Base-by-base conservation (phyloP, 2,888 invertebrate species). In the Steinernema carpocapsae region DNA sequence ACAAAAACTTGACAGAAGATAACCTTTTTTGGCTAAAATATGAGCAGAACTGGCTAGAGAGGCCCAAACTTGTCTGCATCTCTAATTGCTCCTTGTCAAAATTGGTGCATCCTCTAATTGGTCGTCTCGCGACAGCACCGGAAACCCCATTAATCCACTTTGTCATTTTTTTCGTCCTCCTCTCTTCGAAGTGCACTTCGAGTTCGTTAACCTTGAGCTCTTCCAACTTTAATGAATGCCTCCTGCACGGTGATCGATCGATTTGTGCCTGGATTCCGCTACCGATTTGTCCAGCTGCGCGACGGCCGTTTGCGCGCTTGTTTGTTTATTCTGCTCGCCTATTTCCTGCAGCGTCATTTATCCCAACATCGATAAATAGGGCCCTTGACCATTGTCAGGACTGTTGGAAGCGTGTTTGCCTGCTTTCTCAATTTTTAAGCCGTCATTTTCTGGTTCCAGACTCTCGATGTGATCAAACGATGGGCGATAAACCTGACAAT, bases 401-500 rank as follows among this genome's bases (percentile, higher is more conserved):
- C 10, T 37, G 4, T 37, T 3, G 37, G 10, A 3, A 37, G 37
- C 24, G 32, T 64, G 64, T 29, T 64, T 64, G 64, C 26, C 26
- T 26, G 6, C 32, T 14, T 6, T 26, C 56, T 56, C 22, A 24
- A 26, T 29, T 1, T 64, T 64, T 14, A 17, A 32, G 37, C 10
- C 26, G 1, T 29, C 26, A 12, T 32, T 64, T 32, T 64, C 17
- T 64, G 12, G 6, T n/a, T 64, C 4, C 32, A 64, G 64, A 32
- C 6, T 19, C 10, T 32, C 32, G 17, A 64, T 64, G 64, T 64
- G 17, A 12, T 37, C 64, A 29, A 12, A 64, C 64, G 64, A 64
- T 64, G 64, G 64, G 37, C 64, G 64, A 64, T 32, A 32, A 14
- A 32, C 32, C 64, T 64, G 64, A 64, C 29, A 64, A 64, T n/a